These are phyloP conservation scores for Hemiprocne comata DNA, from an alignment of 2,113 vertebrate species.

Conservation along the genomic window DNA sequence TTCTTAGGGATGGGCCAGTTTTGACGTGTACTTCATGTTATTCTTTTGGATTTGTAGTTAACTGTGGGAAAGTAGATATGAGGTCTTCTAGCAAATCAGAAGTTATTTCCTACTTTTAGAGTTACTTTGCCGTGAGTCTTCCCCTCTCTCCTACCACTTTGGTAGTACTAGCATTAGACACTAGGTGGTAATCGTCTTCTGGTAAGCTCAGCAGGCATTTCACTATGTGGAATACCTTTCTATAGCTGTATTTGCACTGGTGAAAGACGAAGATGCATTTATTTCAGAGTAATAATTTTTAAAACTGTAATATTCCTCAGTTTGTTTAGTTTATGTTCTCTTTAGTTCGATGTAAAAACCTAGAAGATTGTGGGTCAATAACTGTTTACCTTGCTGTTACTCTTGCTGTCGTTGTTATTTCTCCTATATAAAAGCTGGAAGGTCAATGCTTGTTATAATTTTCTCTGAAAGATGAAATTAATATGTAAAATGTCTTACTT, in stretches of 20 bases:
- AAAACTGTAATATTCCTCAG: not conserved
- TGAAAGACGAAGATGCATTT: not conserved
- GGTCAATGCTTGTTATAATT: not conserved
- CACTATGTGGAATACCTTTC: not conserved
- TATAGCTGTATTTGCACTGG: not conserved
- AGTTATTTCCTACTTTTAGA: not conserved
- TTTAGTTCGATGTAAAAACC: not conserved
- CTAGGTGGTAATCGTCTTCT: slow-evolving; percentile 47
- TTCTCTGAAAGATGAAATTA: not conserved
- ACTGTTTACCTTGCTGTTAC: not conserved
- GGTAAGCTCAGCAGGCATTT: not conserved
- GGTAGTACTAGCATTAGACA: not conserved
- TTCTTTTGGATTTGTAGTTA: not conserved
- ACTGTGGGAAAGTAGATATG: not conserved
- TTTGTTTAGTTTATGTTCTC: not conserved
- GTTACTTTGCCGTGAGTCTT: not conserved
- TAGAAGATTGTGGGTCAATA: not conserved
- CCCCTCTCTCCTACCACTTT: not conserved
- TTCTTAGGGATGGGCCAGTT: not conserved
- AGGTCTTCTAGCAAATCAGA: not conserved
- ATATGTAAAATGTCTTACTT: not conserved
- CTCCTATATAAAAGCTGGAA: not conserved
- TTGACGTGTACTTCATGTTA: not conserved
- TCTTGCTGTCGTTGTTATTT: not conserved
- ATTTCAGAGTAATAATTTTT: not conserved